A percentile compares a stretch with the other conserved stretches of the same genome.
phyloP scores from a whole-genome alignment of 1,140 invertebrate genomes.

The Drosophila ananassae region DNA sequence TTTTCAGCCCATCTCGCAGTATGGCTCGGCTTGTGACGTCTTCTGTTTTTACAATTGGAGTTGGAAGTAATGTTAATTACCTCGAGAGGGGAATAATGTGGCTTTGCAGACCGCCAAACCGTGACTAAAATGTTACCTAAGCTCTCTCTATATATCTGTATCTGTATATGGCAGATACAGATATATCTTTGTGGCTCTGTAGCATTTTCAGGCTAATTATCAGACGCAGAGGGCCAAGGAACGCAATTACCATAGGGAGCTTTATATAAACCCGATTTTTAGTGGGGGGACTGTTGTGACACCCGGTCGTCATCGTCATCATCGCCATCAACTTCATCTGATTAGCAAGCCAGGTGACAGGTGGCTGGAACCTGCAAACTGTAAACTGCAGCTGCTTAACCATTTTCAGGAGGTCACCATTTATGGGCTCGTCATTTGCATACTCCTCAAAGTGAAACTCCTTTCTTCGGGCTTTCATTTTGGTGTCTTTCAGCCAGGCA shows the following conservation, averaged over 20 bases:
- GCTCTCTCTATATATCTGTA: constrained; percentile 25
- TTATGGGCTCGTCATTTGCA: constrained; percentile 35
- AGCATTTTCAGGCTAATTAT: constrained; percentile 66
- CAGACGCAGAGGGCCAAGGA: constrained; percentile 37
- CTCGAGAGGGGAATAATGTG: constrained; percentile 59
- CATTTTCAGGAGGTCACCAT: constrained; percentile 41
- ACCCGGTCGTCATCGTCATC: constrained; percentile 22
- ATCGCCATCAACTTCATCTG: constrained; percentile 26
- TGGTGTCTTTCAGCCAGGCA: neutral
- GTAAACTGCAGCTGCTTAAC: neutral
- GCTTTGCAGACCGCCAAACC: constrained; percentile 66
- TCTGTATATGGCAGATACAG: neutral
- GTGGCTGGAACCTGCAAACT: constrained; percentile 13
- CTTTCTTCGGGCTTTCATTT: constrained; percentile 29
- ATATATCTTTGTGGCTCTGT: constrained; percentile 16
- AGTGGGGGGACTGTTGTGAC: constrained; percentile 26
- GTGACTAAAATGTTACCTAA: constrained; percentile 79
- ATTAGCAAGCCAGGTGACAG: constrained; percentile 20
- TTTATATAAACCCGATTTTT: constrained; percentile 58
- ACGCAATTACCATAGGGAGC: constrained; percentile 63
- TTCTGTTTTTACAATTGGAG: constrained; percentile 20
- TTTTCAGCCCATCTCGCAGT: constrained; percentile 7
- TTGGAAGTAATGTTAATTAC: constrained; percentile 73
- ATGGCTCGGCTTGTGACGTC: constrained; percentile 27
- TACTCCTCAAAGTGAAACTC: constrained; percentile 36